Evolutionary conservation across 2,113 vertebrate species (phyloP).

Genomic region (Collichthys lucidus): DNA sequence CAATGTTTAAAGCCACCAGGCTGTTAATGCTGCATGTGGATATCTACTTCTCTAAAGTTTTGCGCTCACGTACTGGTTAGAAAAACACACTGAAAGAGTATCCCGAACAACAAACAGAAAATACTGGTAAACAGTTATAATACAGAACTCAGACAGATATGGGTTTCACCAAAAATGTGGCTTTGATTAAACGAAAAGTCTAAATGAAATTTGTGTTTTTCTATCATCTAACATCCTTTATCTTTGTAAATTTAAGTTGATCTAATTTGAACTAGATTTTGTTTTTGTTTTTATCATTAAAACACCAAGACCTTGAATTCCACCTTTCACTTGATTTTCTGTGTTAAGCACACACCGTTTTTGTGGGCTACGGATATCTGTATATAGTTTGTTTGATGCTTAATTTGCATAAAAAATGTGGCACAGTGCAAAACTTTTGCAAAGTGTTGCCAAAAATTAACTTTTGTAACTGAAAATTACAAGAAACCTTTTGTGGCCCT

Average conservation of each 20-base stretch:
- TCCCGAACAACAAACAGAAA: constrained; percentile 26
- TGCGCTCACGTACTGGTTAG: constrained; percentile 52
- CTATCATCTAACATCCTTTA: constrained; percentile 49
- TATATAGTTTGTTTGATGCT: neutral
- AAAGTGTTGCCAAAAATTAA: constrained; percentile 35
- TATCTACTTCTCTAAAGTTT: constrained; percentile 44
- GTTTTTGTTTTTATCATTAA: constrained; percentile 62
- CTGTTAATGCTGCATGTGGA: constrained; percentile 73
- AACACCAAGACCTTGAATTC: constrained; percentile 47
- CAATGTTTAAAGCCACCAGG: constrained; percentile 57
- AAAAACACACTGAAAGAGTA: constrained; percentile 30
- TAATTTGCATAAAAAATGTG: neutral
- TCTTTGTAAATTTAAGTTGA: constrained; percentile 51
- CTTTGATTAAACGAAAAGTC: constrained; percentile 48
- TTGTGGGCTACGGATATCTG: neutral
- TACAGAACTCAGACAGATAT: constrained; percentile 28
- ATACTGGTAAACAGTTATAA: constrained; percentile 8
- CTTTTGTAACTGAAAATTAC: constrained; percentile 46
- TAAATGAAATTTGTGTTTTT: constrained; percentile 40
- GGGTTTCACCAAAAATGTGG: constrained; percentile 37
- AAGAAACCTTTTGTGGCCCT: constrained; percentile 44
- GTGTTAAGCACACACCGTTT: neutral
- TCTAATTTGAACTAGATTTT: constrained; percentile 36
- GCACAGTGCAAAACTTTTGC: neutral
- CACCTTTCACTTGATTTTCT: constrained; percentile 2